Evolutionary conservation across 2,113 vertebrate genomes (phyloP).

Genomic region (Cavia porcellus): DNA sequence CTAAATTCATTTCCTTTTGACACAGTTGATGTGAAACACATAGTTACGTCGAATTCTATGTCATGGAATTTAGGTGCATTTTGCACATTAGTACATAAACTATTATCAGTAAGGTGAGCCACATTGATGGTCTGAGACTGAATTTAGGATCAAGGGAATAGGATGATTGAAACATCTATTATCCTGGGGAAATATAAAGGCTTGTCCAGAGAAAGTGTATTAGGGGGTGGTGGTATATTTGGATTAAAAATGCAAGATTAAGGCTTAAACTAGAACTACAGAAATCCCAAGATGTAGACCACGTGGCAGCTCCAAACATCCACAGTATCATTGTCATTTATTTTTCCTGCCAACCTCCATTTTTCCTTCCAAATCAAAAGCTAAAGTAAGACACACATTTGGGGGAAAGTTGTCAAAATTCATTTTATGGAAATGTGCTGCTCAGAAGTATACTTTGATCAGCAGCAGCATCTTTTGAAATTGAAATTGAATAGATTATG

Average conservation of each 20-base stretch:
- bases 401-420: constrained; percentile 82
- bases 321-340: constrained; percentile 64
- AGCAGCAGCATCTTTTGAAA: constrained; percentile 67
- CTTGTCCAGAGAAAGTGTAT: background rate
- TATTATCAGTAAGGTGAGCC: background rate
- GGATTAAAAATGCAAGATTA: background rate
- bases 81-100: background rate
- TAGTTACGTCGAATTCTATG: fast-evolving
- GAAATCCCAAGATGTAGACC: background rate
- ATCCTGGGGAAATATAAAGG: background rate
- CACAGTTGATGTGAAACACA: background rate
- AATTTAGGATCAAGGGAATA: background rate
- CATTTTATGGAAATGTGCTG: constrained; percentile 78
- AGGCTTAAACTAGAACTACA: background rate
- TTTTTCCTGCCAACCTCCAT: constrained; percentile 74
- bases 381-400: constrained; percentile 80
- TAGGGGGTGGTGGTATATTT: fast-evolving
- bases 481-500: constrained; percentile 75
- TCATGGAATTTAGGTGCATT: no score
- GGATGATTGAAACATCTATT: background rate
- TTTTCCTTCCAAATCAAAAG: constrained; percentile 83
- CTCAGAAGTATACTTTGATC: constrained; percentile 72
- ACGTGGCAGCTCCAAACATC: background rate
- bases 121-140: background rate
- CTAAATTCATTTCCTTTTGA: background rate